phyloP scores from a whole-genome alignment of 2,888 invertebrate species.

The Mactromeris polynyma region DNA sequence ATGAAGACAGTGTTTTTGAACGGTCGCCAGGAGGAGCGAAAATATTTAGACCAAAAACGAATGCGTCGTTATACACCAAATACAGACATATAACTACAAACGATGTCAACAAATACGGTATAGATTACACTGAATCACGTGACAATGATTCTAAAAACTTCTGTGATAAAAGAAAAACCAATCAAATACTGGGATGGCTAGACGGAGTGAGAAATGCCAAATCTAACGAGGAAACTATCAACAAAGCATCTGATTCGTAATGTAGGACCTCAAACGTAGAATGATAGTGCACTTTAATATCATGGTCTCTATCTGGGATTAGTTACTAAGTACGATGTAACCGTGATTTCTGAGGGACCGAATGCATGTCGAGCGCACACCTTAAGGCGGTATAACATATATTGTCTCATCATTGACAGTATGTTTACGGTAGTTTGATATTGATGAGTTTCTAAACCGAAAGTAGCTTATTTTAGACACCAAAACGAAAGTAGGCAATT shows the following conservation, averaged over 20 bases:
- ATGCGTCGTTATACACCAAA: conserved; percentile 51
- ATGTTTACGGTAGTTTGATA: no score
- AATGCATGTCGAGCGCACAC: no score
- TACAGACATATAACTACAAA: conserved; percentile 63
- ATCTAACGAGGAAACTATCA: background rate
- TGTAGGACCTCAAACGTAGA: background rate
- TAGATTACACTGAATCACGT: background rate
- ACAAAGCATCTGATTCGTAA: background rate
- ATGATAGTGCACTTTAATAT: no score
- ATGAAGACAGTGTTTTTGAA: conserved; percentile 33
- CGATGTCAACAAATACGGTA: conserved; percentile 53
- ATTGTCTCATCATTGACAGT: no score
- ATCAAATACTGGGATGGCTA: conserved; percentile 56
- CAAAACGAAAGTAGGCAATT: no score
- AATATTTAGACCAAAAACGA: conserved; percentile 41
- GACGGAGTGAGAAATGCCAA: conserved; percentile 47
- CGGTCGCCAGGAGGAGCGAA: conserved; percentile 37
- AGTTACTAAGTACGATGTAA: no score
- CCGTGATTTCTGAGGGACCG: no score
- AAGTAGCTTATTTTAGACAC: no score
- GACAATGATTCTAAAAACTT: conserved; percentile 23
- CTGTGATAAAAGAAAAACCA: conserved; percentile 54
- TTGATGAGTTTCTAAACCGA: no score
- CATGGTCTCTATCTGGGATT: no score
- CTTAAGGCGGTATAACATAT: no score